These are phyloP conservation scores for Drosophila neotestacea DNA, from an alignment of 2,888 invertebrate genomes.

Conservation along the genomic window DNA sequence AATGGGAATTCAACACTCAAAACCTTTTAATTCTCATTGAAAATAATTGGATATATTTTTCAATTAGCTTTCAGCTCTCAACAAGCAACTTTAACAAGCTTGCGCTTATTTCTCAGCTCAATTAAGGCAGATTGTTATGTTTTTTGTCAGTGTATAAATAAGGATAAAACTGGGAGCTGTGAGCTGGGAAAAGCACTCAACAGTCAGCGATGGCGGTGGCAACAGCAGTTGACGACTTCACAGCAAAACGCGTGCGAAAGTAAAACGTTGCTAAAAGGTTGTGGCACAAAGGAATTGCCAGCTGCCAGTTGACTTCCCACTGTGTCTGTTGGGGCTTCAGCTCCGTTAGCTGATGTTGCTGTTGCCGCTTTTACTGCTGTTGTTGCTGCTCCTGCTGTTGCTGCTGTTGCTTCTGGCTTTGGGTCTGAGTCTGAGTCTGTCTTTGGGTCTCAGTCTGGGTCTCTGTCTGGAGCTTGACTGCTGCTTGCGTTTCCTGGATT, in stretches of 20 bases:
- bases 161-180: not conserved
- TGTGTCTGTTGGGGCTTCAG: constrained; percentile 51
- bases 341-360: constrained; percentile 13
- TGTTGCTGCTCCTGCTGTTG: not conserved
- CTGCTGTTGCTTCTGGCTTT: constrained; percentile 11
- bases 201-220: constrained; percentile 13
- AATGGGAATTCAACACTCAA: no score
- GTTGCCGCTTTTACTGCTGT: not conserved
- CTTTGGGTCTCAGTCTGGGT: constrained; percentile 36
- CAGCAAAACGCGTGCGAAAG: constrained; percentile 69
- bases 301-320: constrained; percentile 44
- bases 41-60: no score
- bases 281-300: constrained; percentile 71
- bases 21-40: no score
- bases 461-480: constrained; percentile 45
- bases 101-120: not conserved
- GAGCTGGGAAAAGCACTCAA: constrained; percentile 30
- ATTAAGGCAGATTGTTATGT: not conserved
- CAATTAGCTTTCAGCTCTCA: no score
- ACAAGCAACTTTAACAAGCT: no score
- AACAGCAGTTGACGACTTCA: constrained; percentile 31
- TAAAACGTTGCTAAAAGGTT: constrained; percentile 67
- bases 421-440: constrained; percentile 34
- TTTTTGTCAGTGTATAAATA: constrained; percentile 34
- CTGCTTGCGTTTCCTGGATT: constrained; percentile 54